phyloP scores from a whole-genome alignment of 2,888 invertebrate species.

The Caenorhabditis zanzibari region DNA sequence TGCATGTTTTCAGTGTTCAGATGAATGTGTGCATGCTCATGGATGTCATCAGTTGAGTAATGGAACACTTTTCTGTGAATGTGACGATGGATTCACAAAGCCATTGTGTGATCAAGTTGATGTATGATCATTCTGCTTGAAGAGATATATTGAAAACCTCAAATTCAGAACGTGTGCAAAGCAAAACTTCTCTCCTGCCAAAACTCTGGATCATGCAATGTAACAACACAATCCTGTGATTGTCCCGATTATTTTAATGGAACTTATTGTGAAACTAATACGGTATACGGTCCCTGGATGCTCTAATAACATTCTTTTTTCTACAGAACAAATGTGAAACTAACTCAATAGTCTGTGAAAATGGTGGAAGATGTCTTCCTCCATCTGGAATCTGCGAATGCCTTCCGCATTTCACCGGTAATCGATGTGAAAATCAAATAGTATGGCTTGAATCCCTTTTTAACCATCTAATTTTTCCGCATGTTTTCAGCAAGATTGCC shows the following conservation, averaged over 20 bases:
- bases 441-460: not conserved
- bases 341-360: conserved; percentile 32
- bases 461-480: not conserved
- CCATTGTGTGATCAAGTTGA: conserved; percentile 49
- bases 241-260: conserved; percentile 10
- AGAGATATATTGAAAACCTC: not conserved
- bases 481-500: conserved; percentile 46
- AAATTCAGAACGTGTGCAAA: conserved; percentile 31
- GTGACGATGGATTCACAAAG: conserved; percentile 31
- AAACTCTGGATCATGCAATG: conserved; percentile 36
- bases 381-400: conserved; percentile 32
- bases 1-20: conserved; percentile 51
- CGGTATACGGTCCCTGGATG: not conserved
- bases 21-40: conserved; percentile 41
- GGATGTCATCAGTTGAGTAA: conserved; percentile 32
- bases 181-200: conserved; percentile 32
- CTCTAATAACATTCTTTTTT: not conserved
- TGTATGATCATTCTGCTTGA: conserved; percentile 10
- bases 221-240: conserved; percentile 16
- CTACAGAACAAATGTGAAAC: conserved; percentile 38
- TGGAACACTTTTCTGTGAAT: conserved; percentile 30
- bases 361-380: conserved; percentile 35
- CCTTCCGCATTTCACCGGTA: conserved; percentile 20
- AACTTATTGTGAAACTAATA: conserved; percentile 46
- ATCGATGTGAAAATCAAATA: conserved; percentile 41